These are phyloP conservation scores for Actinostola sp. DNA, from an alignment of 92 coral and sea anemone species.

Conservation along the genomic window DNA sequence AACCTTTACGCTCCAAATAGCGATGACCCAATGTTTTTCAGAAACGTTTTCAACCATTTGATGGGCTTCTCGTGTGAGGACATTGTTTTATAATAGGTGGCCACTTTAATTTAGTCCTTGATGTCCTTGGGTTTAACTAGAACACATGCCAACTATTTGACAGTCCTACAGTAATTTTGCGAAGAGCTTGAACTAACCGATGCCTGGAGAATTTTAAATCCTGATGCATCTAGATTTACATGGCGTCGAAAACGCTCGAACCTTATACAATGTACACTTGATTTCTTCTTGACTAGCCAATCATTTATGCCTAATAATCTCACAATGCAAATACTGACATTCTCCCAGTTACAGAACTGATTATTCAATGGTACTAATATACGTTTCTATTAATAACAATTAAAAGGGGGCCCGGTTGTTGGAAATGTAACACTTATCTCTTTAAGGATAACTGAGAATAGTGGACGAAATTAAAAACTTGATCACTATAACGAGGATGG, in stretches of 20 bases:
- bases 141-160: background rate
- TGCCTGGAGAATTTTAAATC: constrained; percentile 12
- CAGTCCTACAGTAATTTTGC: background rate
- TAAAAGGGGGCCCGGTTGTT: constrained; percentile 9
- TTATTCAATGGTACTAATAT: background rate
- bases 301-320: background rate
- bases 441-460: background rate
- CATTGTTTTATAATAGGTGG: too few species aligned
- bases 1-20: too few species aligned
- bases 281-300: constrained; percentile 6
- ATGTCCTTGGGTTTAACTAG: too few species aligned
- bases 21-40: too few species aligned
- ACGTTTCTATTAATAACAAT: background rate
- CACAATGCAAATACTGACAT: constrained; percentile 5
- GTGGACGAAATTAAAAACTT: background rate
- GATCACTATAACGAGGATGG: background rate
- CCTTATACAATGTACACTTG: constrained; percentile 9
- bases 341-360: background rate
- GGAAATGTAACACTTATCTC: background rate
- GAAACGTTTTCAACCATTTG: too few species aligned
- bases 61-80: too few species aligned
- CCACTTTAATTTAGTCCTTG: too few species aligned
- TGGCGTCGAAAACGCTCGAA: constrained; percentile 3
- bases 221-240: constrained; percentile 4
- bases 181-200: constrained; percentile 12